These are phyloP conservation scores for Sylvicapra grimmia DNA, from an alignment of 2,113 vertebrate species.

Conservation along the genomic window DNA sequence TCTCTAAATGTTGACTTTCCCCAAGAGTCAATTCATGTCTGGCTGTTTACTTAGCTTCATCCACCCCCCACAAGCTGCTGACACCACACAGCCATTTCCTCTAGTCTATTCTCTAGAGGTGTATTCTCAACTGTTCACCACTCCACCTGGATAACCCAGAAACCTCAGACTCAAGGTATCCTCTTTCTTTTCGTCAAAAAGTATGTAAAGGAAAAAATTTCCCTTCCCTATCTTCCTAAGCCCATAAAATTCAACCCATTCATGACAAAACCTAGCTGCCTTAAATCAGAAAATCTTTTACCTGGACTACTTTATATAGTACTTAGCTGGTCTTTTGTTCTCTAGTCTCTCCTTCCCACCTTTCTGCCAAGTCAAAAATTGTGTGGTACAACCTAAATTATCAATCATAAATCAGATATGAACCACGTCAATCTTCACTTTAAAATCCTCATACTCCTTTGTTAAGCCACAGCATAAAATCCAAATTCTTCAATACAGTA, in stretches of 20 bases:
- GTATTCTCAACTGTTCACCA: not conserved
- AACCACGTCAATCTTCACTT: not conserved
- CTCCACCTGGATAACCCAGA: not conserved
- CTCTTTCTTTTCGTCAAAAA: not conserved
- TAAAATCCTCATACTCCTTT: not conserved
- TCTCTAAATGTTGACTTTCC: not conserved
- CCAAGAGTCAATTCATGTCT: not conserved
- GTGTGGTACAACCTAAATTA: not conserved
- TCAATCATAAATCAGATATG: not conserved
- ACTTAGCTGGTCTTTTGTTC: not conserved
- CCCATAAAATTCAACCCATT: not conserved
- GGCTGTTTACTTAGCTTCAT: not conserved
- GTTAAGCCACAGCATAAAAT: not conserved
- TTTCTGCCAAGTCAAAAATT: not conserved
- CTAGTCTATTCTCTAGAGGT: not conserved
- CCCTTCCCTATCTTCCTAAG: not conserved
- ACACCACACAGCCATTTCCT: not conserved
- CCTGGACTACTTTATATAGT: not conserved
- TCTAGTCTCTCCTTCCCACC: not conserved
- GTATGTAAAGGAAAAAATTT: not conserved
- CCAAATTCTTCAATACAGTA: not conserved
- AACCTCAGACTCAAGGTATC: not conserved
- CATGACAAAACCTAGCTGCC: not conserved
- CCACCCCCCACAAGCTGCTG: not conserved
- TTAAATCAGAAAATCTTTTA: not conserved